phyloP scores from a whole-genome alignment of 2,888 invertebrate species.

The Dryobotodes eremita region DNA sequence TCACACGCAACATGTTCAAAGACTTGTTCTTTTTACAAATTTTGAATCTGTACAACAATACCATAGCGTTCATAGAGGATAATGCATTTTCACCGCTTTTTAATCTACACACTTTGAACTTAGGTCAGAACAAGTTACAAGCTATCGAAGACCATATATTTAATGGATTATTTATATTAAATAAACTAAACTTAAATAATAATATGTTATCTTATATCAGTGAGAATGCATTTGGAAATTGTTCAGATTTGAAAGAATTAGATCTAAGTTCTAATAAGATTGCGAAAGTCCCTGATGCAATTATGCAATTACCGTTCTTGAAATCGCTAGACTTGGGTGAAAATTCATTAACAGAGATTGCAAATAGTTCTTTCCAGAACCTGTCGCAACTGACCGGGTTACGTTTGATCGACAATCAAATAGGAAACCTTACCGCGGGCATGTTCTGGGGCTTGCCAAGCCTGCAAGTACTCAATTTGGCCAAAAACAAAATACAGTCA shows the following conservation, averaged over 20 bases:
- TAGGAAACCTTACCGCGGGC: conserved; percentile 95
- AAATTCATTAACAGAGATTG: conserved; percentile 96
- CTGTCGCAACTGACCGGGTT: conserved; percentile 96
- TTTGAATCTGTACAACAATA: conserved; percentile 95
- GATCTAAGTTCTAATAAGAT: conserved; percentile 97
- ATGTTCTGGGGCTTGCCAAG: conserved; percentile 96
- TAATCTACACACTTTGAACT: conserved; percentile 96
- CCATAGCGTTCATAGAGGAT: conserved; percentile 95
- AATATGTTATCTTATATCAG: conserved; percentile 95
- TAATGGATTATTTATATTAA: conserved; percentile 95
- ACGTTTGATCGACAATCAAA: conserved; percentile 97
- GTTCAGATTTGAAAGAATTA: conserved; percentile 96
- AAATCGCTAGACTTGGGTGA: conserved; percentile 97
- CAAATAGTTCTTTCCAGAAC: conserved; percentile 95
- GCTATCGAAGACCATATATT: conserved; percentile 95
- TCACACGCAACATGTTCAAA: conserved; percentile 96
- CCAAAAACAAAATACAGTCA: conserved; percentile 96
- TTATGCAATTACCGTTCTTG: conserved; percentile 95
- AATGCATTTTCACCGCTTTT: conserved; percentile 96
- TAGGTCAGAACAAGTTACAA: conserved; percentile 96
- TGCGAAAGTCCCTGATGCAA: conserved; percentile 95
- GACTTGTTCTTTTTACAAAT: conserved; percentile 97
- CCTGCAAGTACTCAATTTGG: conserved; percentile 96
- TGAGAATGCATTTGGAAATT: conserved; percentile 95
- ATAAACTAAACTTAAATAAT: conserved; percentile 95